Base-by-base conservation (phyloP, 2,797 vertebrate genomes). In the Iguana delicatissima region DNA sequence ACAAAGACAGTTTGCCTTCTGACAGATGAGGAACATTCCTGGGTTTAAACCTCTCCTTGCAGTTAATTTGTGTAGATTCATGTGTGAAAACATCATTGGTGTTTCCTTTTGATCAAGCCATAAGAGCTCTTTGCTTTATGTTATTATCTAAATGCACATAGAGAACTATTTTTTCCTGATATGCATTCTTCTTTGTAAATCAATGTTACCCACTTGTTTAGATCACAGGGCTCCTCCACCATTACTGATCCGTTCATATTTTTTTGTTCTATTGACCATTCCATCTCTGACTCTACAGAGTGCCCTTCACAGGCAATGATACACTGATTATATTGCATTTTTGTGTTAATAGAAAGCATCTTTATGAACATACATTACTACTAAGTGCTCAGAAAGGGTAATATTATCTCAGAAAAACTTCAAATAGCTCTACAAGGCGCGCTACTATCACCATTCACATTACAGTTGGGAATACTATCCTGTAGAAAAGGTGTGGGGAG, bases 201-300 rank as follows among this genome's bases (percentile, higher is more conserved):
- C 93, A 94, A 92, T 95, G 90, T 52, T 42, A 26, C 62, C 87
- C 93, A 85, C 93, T 84, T 92, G 57, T 85, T 67, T 2, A 16
- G 89, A 92, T 94, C 89, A 92, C 67, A 92, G 81, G 76, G 92
- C 89, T 86, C 73, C 90, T 91, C 90, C 93, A 55, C 88, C 93
- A 57, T 29, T 93, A 95, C 91, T 52, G 94, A 96, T 87, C 81
- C 55, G 38, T 13, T 92, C 92, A 35, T 85, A 89, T 90, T 95
- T 94, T 92, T 46, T 92, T 88, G 92, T 80, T 64, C 89, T 86
- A 93, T 92, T 92, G 94, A 94, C 74, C 24, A 0, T 0, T 4
- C 76, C 89, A 93, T 91, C 52, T 74, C 2, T 16, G 0, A 87
- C 38, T 80, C 80, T 69, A 89, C 79, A 87, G 89, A 72, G 81